These are phyloP conservation scores for Linnaemya tessellans DNA, from an alignment of 2,888 invertebrate genomes.

Conservation along the genomic window DNA sequence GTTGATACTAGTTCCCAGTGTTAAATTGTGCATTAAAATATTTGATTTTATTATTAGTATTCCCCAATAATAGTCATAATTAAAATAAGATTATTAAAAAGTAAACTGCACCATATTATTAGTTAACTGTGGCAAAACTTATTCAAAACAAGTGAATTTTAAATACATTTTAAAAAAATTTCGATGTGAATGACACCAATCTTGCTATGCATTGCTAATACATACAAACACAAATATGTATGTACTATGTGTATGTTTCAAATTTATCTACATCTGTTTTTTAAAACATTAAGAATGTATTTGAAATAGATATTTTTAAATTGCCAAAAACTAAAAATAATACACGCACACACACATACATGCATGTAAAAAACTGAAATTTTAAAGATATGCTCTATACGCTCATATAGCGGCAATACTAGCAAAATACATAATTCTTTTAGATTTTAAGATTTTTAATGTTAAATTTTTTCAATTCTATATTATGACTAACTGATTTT, in stretches of 20 bases:
- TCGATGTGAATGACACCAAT: background rate
- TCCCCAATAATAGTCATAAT: background rate
- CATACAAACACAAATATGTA: background rate
- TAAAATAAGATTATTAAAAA: background rate
- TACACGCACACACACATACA: constrained; percentile 15
- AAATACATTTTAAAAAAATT: background rate
- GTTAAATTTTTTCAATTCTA: too few relatives aligned
- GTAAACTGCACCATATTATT: background rate
- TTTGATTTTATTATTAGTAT: background rate
- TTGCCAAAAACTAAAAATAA: constrained; percentile 66
- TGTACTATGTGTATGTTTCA: background rate
- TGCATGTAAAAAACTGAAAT: background rate
- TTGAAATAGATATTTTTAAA: constrained; percentile 65
- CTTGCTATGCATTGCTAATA: background rate
- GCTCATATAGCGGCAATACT: background rate
- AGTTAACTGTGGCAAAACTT: background rate
- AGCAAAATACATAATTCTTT: background rate
- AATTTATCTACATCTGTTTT: constrained; percentile 51
- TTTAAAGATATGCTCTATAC: background rate
- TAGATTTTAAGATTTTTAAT: too few relatives aligned
- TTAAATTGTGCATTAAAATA: background rate
- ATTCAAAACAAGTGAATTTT: background rate
- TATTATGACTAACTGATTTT: too few relatives aligned
- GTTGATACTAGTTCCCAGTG: background rate
- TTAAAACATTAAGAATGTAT: constrained; percentile 38